Conservation (phyloP, 1,140 invertebrate species). For the Holcopasites calliopsidis region DNA sequence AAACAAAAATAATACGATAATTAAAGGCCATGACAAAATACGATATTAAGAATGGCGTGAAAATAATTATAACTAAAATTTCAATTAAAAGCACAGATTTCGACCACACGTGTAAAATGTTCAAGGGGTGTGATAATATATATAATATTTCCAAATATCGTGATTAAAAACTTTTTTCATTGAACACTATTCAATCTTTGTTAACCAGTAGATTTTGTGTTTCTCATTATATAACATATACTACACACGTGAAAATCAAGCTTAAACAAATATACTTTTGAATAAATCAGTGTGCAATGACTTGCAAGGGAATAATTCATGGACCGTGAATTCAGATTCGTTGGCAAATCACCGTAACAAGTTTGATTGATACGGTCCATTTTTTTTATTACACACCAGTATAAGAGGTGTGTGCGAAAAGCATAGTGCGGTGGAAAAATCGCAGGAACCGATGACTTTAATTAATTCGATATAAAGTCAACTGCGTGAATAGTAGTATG, state of each 20-base stretch:
- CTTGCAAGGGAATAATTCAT: neutral
- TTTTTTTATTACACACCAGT: neutral
- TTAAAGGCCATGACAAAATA: neutral
- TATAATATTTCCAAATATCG: neutral
- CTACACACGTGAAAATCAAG: conserved; percentile 17
- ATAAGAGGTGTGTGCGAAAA: too few relatives aligned
- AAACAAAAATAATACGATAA: neutral
- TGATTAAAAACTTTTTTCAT: neutral
- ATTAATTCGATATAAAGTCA: conserved; percentile 30
- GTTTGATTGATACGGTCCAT: neutral
- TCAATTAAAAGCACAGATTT: neutral
- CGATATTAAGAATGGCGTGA: neutral
- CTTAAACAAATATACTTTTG: neutral
- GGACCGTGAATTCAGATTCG: neutral
- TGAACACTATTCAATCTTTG: conserved; percentile 1
- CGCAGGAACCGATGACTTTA: neutral
- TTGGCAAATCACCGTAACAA: neutral
- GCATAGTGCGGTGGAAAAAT: too few relatives aligned
- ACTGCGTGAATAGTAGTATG: conserved; percentile 13
- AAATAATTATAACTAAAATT: neutral
- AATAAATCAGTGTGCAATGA: neutral
- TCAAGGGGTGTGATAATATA: neutral
- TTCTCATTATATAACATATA: neutral
- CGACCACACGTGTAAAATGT: neutral
- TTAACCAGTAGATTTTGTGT: neutral